Percentiles rank a stretch among this genome's conserved stretches.
Evolutionary conservation across 2,113 vertebrate species (phyloP).

Genomic region (Pimephales promelas): DNA sequence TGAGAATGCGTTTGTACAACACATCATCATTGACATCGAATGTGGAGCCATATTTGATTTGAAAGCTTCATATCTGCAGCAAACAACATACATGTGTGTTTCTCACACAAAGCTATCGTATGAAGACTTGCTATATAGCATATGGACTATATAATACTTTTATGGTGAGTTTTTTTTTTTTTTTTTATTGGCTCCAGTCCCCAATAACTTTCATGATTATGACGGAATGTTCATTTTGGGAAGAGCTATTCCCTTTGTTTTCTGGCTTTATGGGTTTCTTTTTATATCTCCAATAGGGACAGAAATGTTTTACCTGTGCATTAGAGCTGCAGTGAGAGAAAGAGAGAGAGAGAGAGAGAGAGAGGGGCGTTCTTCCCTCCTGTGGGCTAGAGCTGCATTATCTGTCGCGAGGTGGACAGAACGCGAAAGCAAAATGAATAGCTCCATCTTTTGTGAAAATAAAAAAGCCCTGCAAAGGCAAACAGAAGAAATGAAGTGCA

Average conservation of each 20-base stretch:
- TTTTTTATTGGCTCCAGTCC: background rate
- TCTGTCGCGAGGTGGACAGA: constrained; percentile 36
- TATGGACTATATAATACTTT: background rate
- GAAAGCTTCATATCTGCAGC: background rate
- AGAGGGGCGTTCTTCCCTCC: constrained; percentile 27
- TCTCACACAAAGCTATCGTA: background rate
- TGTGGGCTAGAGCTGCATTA: constrained; percentile 40
- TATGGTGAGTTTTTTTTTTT: background rate
- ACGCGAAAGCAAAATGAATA: constrained; percentile 54
- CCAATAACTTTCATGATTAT: background rate
- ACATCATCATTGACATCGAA: background rate
- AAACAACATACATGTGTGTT: background rate
- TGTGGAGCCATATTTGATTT: background rate
- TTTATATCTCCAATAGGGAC: constrained; percentile 48
- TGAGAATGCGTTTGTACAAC: no score
- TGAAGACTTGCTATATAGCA: background rate
- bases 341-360: background rate
- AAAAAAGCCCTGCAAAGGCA: constrained; percentile 46
- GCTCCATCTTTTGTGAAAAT: constrained; percentile 55
- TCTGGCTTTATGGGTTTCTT: constrained; percentile 45
- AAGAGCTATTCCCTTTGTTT: constrained; percentile 26
- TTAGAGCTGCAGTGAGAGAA: constrained; percentile 18
- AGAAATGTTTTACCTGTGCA: constrained; percentile 46
- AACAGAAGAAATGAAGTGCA: constrained; percentile 43
- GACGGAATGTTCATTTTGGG: background rate